These are phyloP conservation scores for Melieria crassipennis DNA, from an alignment of 2,888 invertebrate species.

Conservation along the genomic window DNA sequence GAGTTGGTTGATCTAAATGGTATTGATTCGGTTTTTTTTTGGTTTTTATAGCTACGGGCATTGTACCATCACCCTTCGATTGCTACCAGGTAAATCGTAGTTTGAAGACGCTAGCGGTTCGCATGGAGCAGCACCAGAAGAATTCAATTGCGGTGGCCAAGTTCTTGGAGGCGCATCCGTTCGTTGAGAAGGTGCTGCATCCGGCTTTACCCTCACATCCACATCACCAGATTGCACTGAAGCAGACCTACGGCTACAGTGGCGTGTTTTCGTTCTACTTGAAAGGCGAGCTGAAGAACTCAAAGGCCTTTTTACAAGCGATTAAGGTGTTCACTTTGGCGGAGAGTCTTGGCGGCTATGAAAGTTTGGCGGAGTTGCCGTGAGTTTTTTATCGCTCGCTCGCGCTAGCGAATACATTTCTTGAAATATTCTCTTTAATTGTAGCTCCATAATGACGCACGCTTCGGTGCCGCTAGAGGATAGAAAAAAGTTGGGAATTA, in stretches of 20 bases:
- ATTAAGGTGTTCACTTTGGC: constrained; percentile 87
- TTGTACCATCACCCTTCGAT: constrained; percentile 96
- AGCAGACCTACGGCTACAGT: constrained; percentile 87
- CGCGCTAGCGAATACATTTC: too few species aligned
- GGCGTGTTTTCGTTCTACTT: constrained; percentile 93
- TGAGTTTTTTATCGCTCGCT: constrained; percentile 67
- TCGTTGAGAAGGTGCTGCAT: constrained; percentile 83
- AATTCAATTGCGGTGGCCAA: constrained; percentile 82
- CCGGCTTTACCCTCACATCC: constrained; percentile 89
- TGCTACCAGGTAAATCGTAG: constrained; percentile 93
- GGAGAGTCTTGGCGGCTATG: constrained; percentile 95
- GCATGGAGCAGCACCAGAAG: constrained; percentile 90
- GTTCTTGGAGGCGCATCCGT: constrained; percentile 82
- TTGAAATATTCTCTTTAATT: constrained; percentile 49
- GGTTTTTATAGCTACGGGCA: constrained; percentile 69
- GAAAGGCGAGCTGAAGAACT: constrained; percentile 78
- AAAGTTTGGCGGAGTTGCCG: constrained; percentile 95
- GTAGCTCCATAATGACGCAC: constrained; percentile 92
- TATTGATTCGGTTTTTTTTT: background rate
- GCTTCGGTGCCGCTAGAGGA: constrained; percentile 85
- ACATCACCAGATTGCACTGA: constrained; percentile 81
- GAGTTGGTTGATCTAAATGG: background rate
- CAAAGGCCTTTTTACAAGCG: constrained; percentile 77
- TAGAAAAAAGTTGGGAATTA: constrained; percentile 79
- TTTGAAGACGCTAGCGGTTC: constrained; percentile 88